Evolutionary conservation across 2,113 vertebrate genomes (phyloP), one percentile per base, ranked within the genome.

Genomic region (Irena cyanogastra): DNA sequence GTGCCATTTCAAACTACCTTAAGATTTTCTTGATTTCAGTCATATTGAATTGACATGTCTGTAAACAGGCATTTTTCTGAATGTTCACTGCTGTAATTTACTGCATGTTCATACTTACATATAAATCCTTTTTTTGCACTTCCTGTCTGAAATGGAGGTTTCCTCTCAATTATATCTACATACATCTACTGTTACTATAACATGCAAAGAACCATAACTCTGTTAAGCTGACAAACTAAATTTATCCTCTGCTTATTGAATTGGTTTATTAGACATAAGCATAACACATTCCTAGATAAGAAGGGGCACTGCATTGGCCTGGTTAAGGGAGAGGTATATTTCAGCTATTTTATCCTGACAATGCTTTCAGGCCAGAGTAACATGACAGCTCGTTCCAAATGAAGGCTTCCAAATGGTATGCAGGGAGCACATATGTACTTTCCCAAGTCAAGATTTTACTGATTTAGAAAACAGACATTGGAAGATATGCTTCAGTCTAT

Each of bases 211-310:
- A 68, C 41, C 78, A 68, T 87, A 93, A 83, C 66, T 92, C 89
- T 94, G 33, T 95, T 72, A 90, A 95, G 88, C 60, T 92, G 93
- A 97, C 92, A 96, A 94, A 69, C 78, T 91, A 53, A 78, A 92
- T 95, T 93, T 95, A 95, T 93, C 85, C 80, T 54, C 41, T 84
- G 71, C 78, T 86, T 96, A 94, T 82, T 96, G 89, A 91, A 90
- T 77, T 91, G 93, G 57, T 63, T 95, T 91, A 96, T 97, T 95
- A 93, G 92, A 96, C 93, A 89, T 93, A 96, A 96, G 83, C 80
- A 96, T 93, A 96, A 96, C 93, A 96, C 93, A 95, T 96, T 97
- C 93, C 94, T 91, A 96, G 97, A 97, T 97, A 97, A 97, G 92
- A 93, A 92, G 47, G 45, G 83, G 74, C 47, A 93, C 85, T 91